Conservation (phyloP, 2,888 invertebrate genomes). For the Caenorhabditis uteleia region DNA sequence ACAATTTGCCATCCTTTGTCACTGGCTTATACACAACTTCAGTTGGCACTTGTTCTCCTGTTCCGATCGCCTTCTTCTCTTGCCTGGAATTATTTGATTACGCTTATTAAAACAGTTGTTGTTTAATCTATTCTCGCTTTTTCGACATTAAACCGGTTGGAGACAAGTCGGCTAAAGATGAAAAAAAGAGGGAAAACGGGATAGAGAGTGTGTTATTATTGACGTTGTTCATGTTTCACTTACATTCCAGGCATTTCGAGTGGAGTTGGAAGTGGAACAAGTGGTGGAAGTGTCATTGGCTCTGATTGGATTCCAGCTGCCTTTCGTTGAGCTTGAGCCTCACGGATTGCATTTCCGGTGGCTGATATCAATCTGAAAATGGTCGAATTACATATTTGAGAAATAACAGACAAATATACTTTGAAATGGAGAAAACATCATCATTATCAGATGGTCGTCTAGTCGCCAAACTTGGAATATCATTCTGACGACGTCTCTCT, state of each 20-base stretch:
- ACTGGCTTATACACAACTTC: conserved; percentile 35
- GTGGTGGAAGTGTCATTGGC: conserved; percentile 28
- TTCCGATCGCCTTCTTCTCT: background rate
- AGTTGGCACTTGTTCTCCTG: conserved; percentile 17
- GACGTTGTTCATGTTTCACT: conserved; percentile 8
- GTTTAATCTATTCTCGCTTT: conserved; percentile 2
- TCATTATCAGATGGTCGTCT: conserved; percentile 14
- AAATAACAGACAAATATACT: conserved; percentile 3
- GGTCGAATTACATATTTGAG: background rate
- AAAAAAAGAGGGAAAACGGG: conserved; percentile 3
- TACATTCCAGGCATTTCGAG: conserved; percentile 22
- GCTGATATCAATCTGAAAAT: conserved; percentile 31
- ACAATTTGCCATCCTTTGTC: conserved; percentile 29
- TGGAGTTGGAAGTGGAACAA: conserved; percentile 34
- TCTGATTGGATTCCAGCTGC: conserved; percentile 19
- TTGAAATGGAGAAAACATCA: conserved; percentile 36
- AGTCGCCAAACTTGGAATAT: conserved; percentile 1
- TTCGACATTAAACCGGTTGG: conserved; percentile 17
- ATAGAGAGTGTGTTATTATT: conserved; percentile 7
- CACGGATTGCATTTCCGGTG: conserved; percentile 33
- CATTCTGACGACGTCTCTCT: conserved; percentile 2
- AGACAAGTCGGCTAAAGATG: conserved; percentile 14
- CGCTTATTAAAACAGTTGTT: background rate
- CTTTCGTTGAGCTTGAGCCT: conserved; percentile 23
- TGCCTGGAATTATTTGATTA: conserved; percentile 22